Conservation (phyloP, 2,888 invertebrate species). For the Agonopterix arenella region DNA sequence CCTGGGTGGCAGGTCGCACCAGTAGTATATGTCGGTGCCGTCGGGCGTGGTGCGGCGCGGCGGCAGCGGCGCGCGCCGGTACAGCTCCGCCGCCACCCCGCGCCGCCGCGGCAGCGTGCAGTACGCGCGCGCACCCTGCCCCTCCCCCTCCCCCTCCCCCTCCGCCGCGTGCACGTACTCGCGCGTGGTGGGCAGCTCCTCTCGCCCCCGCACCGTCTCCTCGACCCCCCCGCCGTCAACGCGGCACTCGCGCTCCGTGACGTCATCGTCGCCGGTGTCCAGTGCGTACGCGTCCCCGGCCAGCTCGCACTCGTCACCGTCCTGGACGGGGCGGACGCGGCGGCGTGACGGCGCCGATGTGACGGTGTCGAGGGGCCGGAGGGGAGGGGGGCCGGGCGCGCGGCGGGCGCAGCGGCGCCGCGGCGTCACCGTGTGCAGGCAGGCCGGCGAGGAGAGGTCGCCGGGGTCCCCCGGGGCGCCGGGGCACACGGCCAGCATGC, state of each 20-base stretch:
- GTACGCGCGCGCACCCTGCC: constrained; percentile 53
- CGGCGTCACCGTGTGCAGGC: constrained; percentile 23
- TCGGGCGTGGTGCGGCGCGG: constrained; percentile 88
- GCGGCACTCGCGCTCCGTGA: constrained; percentile 32
- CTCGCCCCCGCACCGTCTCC: constrained; percentile 78
- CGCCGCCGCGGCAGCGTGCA: constrained; percentile 67
- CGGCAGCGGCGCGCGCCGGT: constrained; percentile 66
- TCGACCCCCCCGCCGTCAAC: constrained; percentile 31
- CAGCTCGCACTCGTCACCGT: constrained; percentile 69
- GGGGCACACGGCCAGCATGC: constrained; percentile 25
- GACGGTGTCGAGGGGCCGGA: constrained; percentile 49
- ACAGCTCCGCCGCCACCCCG: constrained; percentile 42
- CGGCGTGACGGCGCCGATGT: constrained; percentile 36
- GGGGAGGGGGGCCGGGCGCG: constrained; percentile 67
- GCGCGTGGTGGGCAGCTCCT: constrained; percentile 78
- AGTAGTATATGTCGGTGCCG: constrained; percentile 90
- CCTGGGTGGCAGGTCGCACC: constrained; percentile 86
- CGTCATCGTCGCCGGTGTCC: constrained; percentile 32
- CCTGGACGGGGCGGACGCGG: constrained; percentile 44
- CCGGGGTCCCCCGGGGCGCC: constrained; percentile 26
- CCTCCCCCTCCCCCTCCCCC: constrained; percentile 19
- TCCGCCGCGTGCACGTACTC: constrained; percentile 25
- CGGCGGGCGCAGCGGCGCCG: constrained; percentile 76
- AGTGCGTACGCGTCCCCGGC: constrained; percentile 70
- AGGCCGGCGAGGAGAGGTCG: constrained; percentile 27